phyloP scores from a whole-genome alignment of 2,888 invertebrate species.

The Stenotaenia linearis region DNA sequence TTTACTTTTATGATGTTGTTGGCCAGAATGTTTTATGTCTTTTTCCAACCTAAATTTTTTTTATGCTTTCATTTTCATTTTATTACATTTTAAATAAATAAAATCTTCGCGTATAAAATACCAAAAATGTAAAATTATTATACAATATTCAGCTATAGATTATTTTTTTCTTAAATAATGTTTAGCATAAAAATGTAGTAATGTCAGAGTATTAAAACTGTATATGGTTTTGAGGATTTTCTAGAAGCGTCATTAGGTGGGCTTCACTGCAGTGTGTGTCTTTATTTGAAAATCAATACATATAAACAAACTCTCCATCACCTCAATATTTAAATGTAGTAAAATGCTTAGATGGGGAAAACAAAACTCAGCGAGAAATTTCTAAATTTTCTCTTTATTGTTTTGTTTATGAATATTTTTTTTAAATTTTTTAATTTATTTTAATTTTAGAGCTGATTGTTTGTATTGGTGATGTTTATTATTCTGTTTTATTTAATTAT shows the following conservation, averaged over 20 bases:
- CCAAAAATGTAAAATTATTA: not conserved
- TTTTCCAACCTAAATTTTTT: not conserved
- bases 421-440: not conserved
- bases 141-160: not conserved
- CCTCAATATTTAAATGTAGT: not conserved
- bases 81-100: not conserved
- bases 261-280: not conserved
- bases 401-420: not conserved
- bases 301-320: not conserved
- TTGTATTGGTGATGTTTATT: too few relatives aligned
- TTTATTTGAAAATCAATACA: not conserved
- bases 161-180: not conserved
- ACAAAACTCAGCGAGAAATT: not conserved
- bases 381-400: not conserved
- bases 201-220: not conserved
- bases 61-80: not conserved
- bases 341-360: not conserved
- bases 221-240: not conserved
- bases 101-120: not conserved
- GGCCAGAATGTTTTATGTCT: not conserved
- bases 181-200: not conserved
- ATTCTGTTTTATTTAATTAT: too few relatives aligned
- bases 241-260: not conserved
- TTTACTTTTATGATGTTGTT: not conserved
- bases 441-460: too few relatives aligned